phyloP scores from a whole-genome alignment of 2,888 invertebrate genomes.

The Stomorhina lunata region DNA sequence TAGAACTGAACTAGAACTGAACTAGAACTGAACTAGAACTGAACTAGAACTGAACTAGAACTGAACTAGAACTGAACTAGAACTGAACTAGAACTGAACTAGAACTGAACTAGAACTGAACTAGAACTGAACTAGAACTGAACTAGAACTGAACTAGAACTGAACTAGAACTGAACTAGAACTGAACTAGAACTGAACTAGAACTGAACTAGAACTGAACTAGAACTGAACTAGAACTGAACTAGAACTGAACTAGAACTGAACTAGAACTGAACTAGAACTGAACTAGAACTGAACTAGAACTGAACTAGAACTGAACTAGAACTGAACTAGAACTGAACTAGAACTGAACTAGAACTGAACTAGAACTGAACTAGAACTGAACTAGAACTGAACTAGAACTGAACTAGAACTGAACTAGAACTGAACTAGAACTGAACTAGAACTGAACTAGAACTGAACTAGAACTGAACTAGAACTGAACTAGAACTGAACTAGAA shows the following conservation, averaged over 20 bases:
- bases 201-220: too few species aligned
- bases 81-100: too few species aligned
- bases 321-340: neutral
- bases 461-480: neutral
- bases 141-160: too few species aligned
- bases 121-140: too few species aligned
- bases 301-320: neutral
- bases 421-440: neutral
- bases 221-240: neutral
- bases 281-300: neutral
- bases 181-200: too few species aligned
- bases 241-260: neutral
- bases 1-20: too few species aligned
- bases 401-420: conserved; percentile 1
- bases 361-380: neutral
- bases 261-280: neutral
- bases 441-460: neutral
- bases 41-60: too few species aligned
- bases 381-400: neutral
- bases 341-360: neutral
- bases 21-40: too few species aligned
- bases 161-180: too few species aligned
- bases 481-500: neutral
- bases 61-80: too few species aligned
- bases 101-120: too few species aligned